phyloP scores from a whole-genome alignment of 2,113 vertebrate species.

The Tor tambroides region DNA sequence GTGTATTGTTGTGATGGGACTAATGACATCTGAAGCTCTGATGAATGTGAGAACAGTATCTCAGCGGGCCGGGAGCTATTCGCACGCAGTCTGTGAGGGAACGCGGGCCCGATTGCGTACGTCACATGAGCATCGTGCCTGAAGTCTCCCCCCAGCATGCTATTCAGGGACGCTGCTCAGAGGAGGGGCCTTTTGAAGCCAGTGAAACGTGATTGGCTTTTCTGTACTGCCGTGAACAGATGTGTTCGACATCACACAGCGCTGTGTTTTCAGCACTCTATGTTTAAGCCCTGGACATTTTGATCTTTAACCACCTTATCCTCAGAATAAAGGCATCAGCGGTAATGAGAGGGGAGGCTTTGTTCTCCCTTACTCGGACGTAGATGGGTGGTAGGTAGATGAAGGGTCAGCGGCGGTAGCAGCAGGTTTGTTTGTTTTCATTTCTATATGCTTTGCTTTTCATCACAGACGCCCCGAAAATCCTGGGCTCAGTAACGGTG shows the following conservation, averaged over 20 bases:
- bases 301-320: neutral
- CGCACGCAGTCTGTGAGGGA: slow-evolving; percentile 11
- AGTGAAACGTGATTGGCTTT: slow-evolving; percentile 29
- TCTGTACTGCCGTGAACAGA: slow-evolving; percentile 17
- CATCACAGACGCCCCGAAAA: slow-evolving; percentile 90
- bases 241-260: neutral
- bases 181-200: slow-evolving; percentile 13
- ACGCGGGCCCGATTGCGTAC: neutral
- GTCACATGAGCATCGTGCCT: neutral
- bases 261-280: neutral
- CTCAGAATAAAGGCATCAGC: slow-evolving; percentile 16
- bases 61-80: slow-evolving; percentile 12
- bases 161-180: slow-evolving; percentile 1
- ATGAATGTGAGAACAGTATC: slow-evolving; percentile 31
- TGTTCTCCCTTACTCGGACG: neutral
- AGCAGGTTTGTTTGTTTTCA: slow-evolving; percentile 1
- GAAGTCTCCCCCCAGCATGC: neutral
- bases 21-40: slow-evolving; percentile 30
- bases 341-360: neutral
- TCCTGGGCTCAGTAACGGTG: slow-evolving; percentile 87
- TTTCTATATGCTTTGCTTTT: neutral
- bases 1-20: slow-evolving; percentile 30
- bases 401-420: neutral
- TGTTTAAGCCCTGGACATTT: neutral
- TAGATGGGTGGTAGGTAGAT: neutral